Percentiles rank a stretch among this genome's conserved stretches.
These are phyloP conservation scores for Hemichromis elongatus DNA, from an alignment of 2,113 vertebrate genomes.

Conservation along the genomic window DNA sequence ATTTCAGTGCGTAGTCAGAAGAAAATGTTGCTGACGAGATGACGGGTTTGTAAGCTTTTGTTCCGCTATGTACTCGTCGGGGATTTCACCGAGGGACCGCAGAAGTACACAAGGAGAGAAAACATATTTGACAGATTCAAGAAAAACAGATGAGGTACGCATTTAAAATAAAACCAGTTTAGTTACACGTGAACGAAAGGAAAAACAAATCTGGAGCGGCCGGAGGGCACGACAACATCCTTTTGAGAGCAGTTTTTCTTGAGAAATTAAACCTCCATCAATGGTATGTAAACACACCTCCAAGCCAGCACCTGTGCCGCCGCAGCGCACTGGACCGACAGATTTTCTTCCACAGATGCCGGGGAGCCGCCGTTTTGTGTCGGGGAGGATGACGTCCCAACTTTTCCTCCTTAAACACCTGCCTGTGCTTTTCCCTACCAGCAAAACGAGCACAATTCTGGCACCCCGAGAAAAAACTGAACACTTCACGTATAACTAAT, in stretches of 20 bases:
- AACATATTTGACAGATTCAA: background rate
- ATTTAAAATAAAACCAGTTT: background rate
- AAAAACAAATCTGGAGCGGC: background rate
- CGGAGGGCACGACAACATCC: background rate
- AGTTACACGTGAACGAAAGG: background rate
- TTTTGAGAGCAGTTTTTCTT: background rate
- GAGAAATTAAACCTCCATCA: background rate
- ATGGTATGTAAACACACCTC: background rate
- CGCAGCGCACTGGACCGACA: background rate
- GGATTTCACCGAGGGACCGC: conserved; percentile 2
- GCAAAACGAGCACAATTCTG: background rate
- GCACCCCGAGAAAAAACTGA: background rate
- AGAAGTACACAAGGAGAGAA: background rate
- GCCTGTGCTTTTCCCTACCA: background rate
- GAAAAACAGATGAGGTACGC: background rate
- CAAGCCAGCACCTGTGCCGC: background rate
- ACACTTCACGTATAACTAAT: background rate
- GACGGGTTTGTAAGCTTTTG: background rate
- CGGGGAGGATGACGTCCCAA: background rate
- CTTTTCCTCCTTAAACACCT: background rate
- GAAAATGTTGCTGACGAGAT: background rate
- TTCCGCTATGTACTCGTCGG: conserved; percentile 2
- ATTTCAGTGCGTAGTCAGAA: background rate
- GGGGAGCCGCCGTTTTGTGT: background rate
- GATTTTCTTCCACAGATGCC: background rate